A percentile compares a stretch with the other conserved stretches of the same genome.
Evolutionary conservation across 2,797 vertebrate species (phyloP).

Genomic region (Cuculus canorus): DNA sequence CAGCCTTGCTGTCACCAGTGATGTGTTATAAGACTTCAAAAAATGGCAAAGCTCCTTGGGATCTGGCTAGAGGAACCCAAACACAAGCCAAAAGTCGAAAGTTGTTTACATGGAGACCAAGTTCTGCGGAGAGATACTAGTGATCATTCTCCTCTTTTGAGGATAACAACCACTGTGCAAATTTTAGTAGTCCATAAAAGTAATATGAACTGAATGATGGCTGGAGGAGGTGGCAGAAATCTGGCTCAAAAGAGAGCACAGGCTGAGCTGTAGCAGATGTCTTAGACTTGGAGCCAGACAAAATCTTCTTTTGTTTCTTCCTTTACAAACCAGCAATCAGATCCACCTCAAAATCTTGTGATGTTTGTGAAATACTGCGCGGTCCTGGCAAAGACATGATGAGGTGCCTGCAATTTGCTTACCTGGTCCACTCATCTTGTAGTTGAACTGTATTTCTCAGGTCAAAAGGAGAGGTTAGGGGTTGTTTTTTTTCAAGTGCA

Average conservation of each 20-base stretch:
- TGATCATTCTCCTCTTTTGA: background rate
- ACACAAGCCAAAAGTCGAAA: background rate
- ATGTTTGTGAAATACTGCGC: background rate
- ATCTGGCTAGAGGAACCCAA: background rate
- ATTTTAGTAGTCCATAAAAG: background rate
- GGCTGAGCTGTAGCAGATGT: background rate
- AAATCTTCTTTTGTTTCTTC: background rate
- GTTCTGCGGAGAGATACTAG: background rate
- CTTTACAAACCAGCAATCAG: background rate
- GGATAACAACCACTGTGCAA: background rate
- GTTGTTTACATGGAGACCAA: background rate
- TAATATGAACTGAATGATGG: background rate
- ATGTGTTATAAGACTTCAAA: background rate
- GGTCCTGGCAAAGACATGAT: background rate
- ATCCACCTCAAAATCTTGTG: background rate
- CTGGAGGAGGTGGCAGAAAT: slow-evolving; percentile 7
- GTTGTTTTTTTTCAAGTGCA: background rate
- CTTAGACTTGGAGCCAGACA: background rate
- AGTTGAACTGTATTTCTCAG: background rate
- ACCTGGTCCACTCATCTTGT: background rate
- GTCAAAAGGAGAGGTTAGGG: background rate
- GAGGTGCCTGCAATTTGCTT: background rate
- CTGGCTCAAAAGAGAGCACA: background rate
- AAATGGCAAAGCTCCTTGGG: background rate
- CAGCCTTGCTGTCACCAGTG: background rate